Conservation (phyloP, 2,888 invertebrate species). For the Tetragnatha montana region DNA sequence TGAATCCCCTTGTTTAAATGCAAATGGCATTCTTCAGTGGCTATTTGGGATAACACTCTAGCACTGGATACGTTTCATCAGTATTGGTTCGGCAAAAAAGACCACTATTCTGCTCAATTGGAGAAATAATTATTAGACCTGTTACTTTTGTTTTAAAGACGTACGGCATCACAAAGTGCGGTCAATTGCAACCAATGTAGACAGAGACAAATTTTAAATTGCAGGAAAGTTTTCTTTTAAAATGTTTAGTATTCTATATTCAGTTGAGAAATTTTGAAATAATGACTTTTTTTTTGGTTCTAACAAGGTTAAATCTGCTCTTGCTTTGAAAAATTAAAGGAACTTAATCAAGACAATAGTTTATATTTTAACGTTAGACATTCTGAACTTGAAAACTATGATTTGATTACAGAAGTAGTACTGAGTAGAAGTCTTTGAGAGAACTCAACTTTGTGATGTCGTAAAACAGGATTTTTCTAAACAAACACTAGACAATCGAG, state of each 20-base stretch:
- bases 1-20: slow-evolving; percentile 54
- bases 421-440: no score
- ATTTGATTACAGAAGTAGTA: no score
- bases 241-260: no score
- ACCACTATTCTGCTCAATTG: slow-evolving; percentile 17
- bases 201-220: no score
- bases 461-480: slow-evolving; percentile 60
- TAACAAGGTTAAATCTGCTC: no score
- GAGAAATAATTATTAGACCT: slow-evolving; percentile 8
- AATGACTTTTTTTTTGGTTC: no score
- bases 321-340: no score
- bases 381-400: no score
- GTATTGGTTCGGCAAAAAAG: slow-evolving; percentile 26
- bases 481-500: slow-evolving; percentile 68
- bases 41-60: slow-evolving; percentile 46
- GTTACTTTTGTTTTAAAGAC: slow-evolving; percentile 25
- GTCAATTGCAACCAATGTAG: not conserved
- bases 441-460: slow-evolving; percentile 58
- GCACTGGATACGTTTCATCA: slow-evolving; percentile 32
- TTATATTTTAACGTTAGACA: no score
- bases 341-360: no score
- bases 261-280: no score
- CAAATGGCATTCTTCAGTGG: slow-evolving; percentile 63
- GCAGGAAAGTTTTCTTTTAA: no score
- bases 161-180: slow-evolving; percentile 63